These are phyloP conservation scores for Pyrgilauda ruficollis DNA, from an alignment of 2,113 vertebrate species.

Conservation along the genomic window DNA sequence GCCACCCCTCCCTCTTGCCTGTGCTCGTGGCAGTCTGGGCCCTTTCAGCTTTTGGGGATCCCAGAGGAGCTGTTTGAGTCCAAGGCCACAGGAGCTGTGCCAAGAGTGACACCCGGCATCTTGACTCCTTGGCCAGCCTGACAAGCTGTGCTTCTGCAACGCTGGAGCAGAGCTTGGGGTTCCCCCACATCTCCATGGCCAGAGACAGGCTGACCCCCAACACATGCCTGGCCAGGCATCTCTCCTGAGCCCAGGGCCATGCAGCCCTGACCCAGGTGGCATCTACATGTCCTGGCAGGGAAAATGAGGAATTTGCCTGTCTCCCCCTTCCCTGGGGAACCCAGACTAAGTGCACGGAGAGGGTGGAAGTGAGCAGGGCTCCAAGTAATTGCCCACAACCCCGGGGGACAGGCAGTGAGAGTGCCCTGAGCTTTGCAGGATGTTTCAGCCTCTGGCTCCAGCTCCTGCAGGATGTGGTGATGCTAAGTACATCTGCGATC, in stretches of 20 bases:
- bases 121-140: background rate
- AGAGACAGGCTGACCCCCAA: background rate
- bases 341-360: background rate
- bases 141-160: background rate
- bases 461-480: conserved; percentile 24
- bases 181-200: background rate
- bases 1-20: background rate
- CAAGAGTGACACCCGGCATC: rapidly evolving
- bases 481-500: conserved; percentile 23
- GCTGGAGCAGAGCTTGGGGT: background rate
- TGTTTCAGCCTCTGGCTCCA: conserved; percentile 6
- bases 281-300: background rate
- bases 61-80: background rate
- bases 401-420: background rate
- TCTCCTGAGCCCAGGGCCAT: background rate
- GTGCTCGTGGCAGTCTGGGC: rapidly evolving
- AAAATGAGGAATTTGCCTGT: background rate
- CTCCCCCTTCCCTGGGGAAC: background rate
- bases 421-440: background rate
- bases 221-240: rapidly evolving
- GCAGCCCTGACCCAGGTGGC: background rate
- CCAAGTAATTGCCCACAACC: conserved; percentile 10
- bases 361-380: background rate
- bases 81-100: background rate
- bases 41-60: background rate